A percentile compares a stretch with the other conserved stretches of the same genome.
Evolutionary conservation across 92 coral and sea anemone genomes (phyloP).

Genomic region (Epizoanthus fatuus): DNA sequence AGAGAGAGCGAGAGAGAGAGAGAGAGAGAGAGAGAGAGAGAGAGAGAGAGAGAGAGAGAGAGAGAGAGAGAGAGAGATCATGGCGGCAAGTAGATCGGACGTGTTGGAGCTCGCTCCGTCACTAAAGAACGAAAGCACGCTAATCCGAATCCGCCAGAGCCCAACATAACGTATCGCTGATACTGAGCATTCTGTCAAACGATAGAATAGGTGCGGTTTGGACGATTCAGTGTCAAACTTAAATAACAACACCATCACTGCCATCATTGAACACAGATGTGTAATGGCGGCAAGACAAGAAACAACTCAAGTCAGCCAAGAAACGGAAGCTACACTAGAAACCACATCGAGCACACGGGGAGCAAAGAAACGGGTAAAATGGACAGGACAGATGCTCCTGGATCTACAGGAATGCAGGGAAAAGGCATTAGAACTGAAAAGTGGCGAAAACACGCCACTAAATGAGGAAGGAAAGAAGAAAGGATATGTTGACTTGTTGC

Average conservation of each 20-base stretch:
- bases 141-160: background rate
- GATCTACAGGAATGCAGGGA: background rate
- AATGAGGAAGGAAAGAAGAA: background rate
- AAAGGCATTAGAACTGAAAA: background rate
- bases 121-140: background rate
- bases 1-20: too few species aligned
- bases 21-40: too few species aligned
- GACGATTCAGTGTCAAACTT: background rate
- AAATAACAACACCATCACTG: background rate
- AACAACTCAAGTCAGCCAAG: background rate
- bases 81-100: background rate
- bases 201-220: background rate
- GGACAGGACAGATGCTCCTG: background rate
- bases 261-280: background rate
- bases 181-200: background rate
- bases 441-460: background rate
- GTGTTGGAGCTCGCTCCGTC: background rate
- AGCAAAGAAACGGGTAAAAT: background rate
- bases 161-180: background rate
- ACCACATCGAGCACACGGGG: background rate
- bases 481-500: background rate
- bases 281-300: slow-evolving; percentile 6
- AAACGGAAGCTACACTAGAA: background rate
- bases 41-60: too few species aligned
- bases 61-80: background rate